phyloP scores from a whole-genome alignment of 23 tunicate species.

The Halocynthia roretzi region DNA sequence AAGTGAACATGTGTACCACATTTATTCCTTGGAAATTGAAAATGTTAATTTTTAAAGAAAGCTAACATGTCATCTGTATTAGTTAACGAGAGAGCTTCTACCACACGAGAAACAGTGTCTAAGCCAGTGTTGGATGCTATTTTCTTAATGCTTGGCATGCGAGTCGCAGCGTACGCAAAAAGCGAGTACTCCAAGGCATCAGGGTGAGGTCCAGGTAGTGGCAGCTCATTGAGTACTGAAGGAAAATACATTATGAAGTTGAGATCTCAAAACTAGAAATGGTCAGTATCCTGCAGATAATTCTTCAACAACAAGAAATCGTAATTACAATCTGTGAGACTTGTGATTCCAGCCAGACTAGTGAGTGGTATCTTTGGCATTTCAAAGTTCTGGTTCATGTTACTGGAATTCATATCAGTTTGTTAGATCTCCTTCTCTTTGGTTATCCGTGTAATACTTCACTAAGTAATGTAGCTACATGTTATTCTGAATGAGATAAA shows the following conservation, averaged over 20 bases:
- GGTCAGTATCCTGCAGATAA: not conserved
- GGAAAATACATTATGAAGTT: not conserved
- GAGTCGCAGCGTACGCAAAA: slow-evolving; percentile 15
- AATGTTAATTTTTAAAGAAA: no score
- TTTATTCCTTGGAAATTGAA: no score
- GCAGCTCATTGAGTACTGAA: slow-evolving; percentile 22
- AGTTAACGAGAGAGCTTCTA: slow-evolving; percentile 13
- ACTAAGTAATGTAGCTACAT: no score
- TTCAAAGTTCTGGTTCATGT: slow-evolving; percentile 16
- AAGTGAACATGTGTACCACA: not conserved
- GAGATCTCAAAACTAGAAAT: no score
- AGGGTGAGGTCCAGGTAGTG: slow-evolving; percentile 31
- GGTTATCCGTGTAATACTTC: no score
- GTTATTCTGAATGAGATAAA: no score
- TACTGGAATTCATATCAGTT: not conserved
- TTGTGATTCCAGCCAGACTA: slow-evolving; percentile 26
- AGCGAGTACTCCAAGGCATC: slow-evolving; percentile 26
- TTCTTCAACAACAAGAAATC: not conserved
- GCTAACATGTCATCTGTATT: slow-evolving; percentile 27
- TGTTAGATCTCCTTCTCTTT: no score
- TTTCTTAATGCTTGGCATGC: slow-evolving; percentile 13
- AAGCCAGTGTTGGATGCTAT: slow-evolving; percentile 1
- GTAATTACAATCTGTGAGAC: slow-evolving; percentile 20
- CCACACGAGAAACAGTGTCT: not conserved
- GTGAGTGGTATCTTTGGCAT: slow-evolving; percentile 19